Conservation (phyloP, 2,113 vertebrate genomes). For the Ageneiosus marmoratus region DNA sequence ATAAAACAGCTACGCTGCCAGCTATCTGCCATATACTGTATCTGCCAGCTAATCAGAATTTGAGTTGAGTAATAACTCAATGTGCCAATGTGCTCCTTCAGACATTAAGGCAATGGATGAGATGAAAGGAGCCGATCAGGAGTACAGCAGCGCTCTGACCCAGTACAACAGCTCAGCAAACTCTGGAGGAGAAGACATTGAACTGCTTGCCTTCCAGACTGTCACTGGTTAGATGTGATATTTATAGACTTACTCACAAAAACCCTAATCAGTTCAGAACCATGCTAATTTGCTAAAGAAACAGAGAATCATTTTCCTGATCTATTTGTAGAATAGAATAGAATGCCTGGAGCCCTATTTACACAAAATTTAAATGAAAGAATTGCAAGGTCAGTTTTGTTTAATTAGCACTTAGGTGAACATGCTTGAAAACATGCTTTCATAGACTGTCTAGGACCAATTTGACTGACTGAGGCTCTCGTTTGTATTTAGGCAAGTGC, state of each 20-base stretch:
- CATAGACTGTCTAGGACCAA: not conserved
- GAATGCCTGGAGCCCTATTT: not conserved
- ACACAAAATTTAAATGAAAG: not conserved
- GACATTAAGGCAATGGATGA: constrained; percentile 65
- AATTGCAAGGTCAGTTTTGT: not conserved
- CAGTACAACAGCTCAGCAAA: constrained; percentile 72
- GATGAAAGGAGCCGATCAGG: constrained; percentile 67
- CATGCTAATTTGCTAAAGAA: not conserved
- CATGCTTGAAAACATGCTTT: not conserved
- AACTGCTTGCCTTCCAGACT: constrained; percentile 75
- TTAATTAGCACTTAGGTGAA: not conserved
- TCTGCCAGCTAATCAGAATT: not conserved
- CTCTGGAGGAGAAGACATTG: constrained; percentile 70
- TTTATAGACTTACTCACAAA: not conserved
- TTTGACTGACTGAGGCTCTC: not conserved
- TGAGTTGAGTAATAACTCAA: not conserved
- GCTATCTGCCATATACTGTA: too few species aligned
- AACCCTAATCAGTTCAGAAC: not conserved
- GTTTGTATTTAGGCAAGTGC: constrained; percentile 65
- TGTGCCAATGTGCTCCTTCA: constrained; percentile 42
- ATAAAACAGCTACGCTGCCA: not conserved
- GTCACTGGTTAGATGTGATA: constrained; percentile 65
- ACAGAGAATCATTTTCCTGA: not conserved
- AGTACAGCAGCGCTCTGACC: constrained; percentile 64
- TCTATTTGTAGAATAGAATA: not conserved